phyloP scores from a whole-genome alignment of 1,140 invertebrate genomes.

The Drosophila dunni region DNA sequence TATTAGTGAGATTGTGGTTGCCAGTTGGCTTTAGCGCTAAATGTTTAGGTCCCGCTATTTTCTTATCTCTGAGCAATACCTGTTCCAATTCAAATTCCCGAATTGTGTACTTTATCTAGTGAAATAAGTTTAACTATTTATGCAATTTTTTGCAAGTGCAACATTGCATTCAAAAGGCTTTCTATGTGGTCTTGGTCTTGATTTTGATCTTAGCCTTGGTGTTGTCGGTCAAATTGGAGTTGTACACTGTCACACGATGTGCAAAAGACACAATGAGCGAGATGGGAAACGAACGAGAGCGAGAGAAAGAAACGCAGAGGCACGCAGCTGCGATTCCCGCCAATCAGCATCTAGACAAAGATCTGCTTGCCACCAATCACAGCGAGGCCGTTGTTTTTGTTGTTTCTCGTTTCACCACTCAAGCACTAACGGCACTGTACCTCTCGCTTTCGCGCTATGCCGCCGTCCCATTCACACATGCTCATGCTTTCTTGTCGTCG shows the following conservation, averaged over 20 bases:
- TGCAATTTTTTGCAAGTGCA: too few relatives aligned
- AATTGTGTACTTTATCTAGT: too few relatives aligned
- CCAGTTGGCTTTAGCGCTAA: slow-evolving; percentile 28
- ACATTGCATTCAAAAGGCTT: too few relatives aligned
- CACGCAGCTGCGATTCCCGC: slow-evolving; percentile 44
- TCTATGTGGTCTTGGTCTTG: too few relatives aligned
- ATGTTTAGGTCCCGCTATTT: not conserved
- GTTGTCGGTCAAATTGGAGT: not conserved
- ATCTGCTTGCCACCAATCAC: slow-evolving; percentile 63
- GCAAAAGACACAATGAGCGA: not conserved
- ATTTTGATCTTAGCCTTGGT: not conserved
- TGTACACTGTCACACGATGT: not conserved
- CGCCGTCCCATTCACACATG: slow-evolving; percentile 2
- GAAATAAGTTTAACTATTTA: too few relatives aligned
- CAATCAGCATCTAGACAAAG: slow-evolving; percentile 60
- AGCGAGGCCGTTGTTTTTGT: slow-evolving; percentile 32
- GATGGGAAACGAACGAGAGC: slow-evolving; percentile 3
- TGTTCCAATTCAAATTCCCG: too few relatives aligned
- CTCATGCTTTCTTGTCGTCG: slow-evolving; percentile 20
- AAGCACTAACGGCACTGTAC: slow-evolving; percentile 36
- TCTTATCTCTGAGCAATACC: too few relatives aligned
- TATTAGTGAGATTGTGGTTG: slow-evolving; percentile 3
- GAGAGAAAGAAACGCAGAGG: slow-evolving; percentile 23
- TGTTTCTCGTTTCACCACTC: slow-evolving; percentile 44
- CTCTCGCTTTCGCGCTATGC: slow-evolving; percentile 34